These are phyloP conservation scores for Philotrypesis tridentata DNA, from an alignment of 1,140 invertebrate species.

Conservation along the genomic window DNA sequence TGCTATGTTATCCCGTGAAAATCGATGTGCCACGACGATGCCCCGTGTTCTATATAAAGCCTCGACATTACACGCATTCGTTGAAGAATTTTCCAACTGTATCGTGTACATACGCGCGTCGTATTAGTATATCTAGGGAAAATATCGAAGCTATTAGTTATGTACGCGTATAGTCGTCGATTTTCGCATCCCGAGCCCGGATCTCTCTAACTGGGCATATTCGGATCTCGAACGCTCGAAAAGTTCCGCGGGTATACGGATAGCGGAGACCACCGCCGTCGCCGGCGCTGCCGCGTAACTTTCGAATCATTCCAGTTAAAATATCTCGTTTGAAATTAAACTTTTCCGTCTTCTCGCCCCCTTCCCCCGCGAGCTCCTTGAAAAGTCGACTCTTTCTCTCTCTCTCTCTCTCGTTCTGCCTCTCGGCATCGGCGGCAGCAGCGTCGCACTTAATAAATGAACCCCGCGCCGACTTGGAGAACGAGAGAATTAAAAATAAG, in stretches of 20 bases:
- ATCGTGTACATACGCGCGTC: too few species aligned
- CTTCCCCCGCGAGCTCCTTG: neutral
- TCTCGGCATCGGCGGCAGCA: neutral
- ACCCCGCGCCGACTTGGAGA: neutral
- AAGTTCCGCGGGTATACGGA: slow-evolving; percentile 20
- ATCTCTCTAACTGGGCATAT: slow-evolving; percentile 44
- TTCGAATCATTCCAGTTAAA: slow-evolving; percentile 48
- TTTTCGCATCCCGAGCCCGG: slow-evolving; percentile 32
- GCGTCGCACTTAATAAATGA: slow-evolving; percentile 41
- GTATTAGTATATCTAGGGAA: too few species aligned
- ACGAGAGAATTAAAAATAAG: slow-evolving; percentile 20
- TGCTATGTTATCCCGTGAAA: too few species aligned
- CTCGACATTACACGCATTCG: too few species aligned
- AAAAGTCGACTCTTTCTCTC: slow-evolving; percentile 11
- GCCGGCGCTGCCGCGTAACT: slow-evolving; percentile 21
- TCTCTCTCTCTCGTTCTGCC: too few species aligned
- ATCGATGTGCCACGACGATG: too few species aligned
- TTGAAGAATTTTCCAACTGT: slow-evolving; percentile 19
- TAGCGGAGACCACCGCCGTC: too few species aligned
- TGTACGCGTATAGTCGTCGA: neutral
- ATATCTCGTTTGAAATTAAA: slow-evolving; percentile 48
- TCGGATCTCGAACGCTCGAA: slow-evolving; percentile 3
- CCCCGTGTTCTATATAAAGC: too few species aligned
- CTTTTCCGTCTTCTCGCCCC: neutral
- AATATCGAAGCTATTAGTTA: slow-evolving; percentile 22